Conservation (phyloP, 2,113 vertebrate species). For the Pristiophorus japonicus region DNA sequence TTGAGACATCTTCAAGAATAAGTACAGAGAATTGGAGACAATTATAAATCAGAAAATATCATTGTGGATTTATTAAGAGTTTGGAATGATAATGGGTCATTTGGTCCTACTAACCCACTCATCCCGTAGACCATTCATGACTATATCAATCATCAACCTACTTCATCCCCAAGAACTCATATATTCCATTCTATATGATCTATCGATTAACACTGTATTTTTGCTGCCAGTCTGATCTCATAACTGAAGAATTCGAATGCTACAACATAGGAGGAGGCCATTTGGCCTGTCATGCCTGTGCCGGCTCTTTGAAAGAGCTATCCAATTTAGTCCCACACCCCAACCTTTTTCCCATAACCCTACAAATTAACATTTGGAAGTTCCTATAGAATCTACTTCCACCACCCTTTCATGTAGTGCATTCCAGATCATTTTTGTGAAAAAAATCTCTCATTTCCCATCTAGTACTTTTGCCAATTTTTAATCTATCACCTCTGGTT, state of each 20-base stretch:
- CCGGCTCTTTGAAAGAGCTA: neutral
- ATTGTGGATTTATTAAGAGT: neutral
- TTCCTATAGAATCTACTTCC: neutral
- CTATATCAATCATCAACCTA: neutral
- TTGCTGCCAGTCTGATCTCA: too few species aligned
- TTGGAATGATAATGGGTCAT: neutral
- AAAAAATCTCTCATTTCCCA: neutral
- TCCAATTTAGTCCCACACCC: neutral
- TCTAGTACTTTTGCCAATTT: neutral
- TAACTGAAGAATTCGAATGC: neutral
- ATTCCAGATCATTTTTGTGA: too few species aligned
- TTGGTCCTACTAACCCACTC: neutral
- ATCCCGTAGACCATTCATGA: neutral
- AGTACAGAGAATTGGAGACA: neutral
- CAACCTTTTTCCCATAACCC: neutral
- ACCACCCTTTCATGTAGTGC: too few species aligned
- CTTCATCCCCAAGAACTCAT: neutral
- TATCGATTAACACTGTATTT: neutral
- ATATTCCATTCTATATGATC: neutral
- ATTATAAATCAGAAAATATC: neutral
- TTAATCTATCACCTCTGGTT: neutral
- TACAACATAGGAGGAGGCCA: neutral
- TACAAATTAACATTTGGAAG: neutral
- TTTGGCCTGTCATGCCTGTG: neutral
- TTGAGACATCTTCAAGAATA: neutral